phyloP scores from a whole-genome alignment of 2,113 vertebrate species.

The Cairina moschata region DNA sequence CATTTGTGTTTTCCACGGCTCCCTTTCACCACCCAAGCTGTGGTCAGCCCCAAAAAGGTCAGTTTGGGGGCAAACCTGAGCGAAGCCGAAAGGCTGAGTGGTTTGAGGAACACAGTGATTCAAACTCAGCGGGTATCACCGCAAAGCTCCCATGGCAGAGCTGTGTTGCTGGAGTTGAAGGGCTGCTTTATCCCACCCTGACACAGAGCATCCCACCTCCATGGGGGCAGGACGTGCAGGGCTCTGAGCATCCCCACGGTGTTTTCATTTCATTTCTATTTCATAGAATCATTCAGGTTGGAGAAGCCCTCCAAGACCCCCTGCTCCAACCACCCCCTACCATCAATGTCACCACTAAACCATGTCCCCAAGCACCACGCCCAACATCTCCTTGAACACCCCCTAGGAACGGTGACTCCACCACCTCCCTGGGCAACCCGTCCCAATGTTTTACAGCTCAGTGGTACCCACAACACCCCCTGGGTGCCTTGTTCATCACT shows the following conservation, averaged over 20 bases:
- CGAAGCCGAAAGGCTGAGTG: not conserved
- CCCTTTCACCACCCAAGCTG: not conserved
- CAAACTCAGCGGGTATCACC: not conserved
- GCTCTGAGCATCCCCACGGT: not conserved
- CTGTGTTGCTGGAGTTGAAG: not conserved
- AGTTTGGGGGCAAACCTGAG: not conserved
- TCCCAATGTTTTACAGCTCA: not conserved
- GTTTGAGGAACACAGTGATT: not conserved
- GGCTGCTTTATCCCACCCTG: not conserved
- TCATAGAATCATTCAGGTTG: too few relatives aligned
- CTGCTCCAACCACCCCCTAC: too few relatives aligned
- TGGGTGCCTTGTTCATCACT: not conserved
- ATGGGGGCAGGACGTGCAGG: rapidly evolving
- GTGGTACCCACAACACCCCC: not conserved
- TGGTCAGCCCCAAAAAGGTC: not conserved
- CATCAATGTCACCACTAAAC: too few relatives aligned
- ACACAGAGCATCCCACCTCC: rapidly evolving
- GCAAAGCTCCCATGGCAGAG: not conserved
- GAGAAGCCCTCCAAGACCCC: too few relatives aligned
- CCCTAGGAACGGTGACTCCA: too few relatives aligned
- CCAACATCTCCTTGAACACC: too few relatives aligned
- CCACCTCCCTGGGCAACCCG: too few relatives aligned
- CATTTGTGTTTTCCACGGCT: not conserved
- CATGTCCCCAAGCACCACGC: too few relatives aligned
- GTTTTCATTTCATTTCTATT: too few relatives aligned